These are phyloP conservation scores for Ecdyonurus torrentis DNA, from an alignment of 2,888 invertebrate genomes.

Conservation along the genomic window DNA sequence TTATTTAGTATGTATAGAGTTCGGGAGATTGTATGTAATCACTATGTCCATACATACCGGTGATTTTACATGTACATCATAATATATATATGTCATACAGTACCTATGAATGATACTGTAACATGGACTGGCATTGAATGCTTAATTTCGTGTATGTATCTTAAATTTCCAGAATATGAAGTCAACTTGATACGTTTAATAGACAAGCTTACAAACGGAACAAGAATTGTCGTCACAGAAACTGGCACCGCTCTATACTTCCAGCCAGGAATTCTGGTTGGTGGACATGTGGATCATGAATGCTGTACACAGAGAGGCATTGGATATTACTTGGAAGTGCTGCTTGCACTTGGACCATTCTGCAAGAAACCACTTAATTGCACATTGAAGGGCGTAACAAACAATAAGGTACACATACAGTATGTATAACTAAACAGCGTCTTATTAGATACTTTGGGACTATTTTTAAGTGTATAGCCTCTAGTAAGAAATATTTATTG, in stretches of 20 bases:
- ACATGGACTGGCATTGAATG: neutral
- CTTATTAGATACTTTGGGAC: too few species aligned
- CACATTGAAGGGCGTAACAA: slow-evolving; percentile 78
- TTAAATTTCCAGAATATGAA: slow-evolving; percentile 61
- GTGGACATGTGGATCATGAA: slow-evolving; percentile 75
- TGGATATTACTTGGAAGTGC: slow-evolving; percentile 82
- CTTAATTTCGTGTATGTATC: too few species aligned
- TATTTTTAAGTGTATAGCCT: too few species aligned
- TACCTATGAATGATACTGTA: neutral
- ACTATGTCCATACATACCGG: too few species aligned
- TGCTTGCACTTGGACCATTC: slow-evolving; percentile 83
- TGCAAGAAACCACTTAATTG: slow-evolving; percentile 76
- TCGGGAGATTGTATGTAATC: too few species aligned
- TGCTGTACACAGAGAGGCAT: slow-evolving; percentile 69
- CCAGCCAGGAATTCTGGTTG: slow-evolving; percentile 78
- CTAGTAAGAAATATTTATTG: too few species aligned
- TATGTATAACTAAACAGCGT: neutral
- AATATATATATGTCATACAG: too few species aligned
- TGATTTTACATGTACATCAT: too few species aligned
- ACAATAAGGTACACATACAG: slow-evolving; percentile 32
- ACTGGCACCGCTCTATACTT: slow-evolving; percentile 82
- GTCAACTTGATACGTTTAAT: slow-evolving; percentile 74
- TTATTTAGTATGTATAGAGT: too few species aligned
- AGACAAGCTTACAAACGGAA: slow-evolving; percentile 90
- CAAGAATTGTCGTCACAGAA: slow-evolving; percentile 73